These are phyloP conservation scores for Sebastes steindachneri DNA, from an alignment of 2,797 vertebrate genomes.

Conservation along the genomic window DNA sequence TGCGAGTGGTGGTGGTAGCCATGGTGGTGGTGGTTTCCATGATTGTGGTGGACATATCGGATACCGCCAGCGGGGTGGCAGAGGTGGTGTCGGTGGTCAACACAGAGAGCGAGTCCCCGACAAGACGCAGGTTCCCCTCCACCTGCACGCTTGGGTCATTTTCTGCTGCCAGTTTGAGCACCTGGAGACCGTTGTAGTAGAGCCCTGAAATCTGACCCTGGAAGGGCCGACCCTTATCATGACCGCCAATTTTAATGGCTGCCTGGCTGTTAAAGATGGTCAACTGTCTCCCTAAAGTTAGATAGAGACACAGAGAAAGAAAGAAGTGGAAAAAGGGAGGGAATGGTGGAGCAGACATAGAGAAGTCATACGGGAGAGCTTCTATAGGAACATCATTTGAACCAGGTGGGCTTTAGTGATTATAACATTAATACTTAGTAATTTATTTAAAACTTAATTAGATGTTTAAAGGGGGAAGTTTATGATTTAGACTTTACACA, in stretches of 20 bases:
- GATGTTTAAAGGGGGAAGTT: constrained; percentile 47
- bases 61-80: constrained; percentile 89
- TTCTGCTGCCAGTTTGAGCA: constrained; percentile 94
- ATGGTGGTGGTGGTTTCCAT: constrained; percentile 98
- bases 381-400: constrained; percentile 39
- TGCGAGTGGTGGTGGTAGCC: constrained; percentile 95
- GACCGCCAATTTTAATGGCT: constrained; percentile 93
- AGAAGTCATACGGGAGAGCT: constrained; percentile 46
- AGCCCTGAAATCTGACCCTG: constrained; percentile 97
- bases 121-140: constrained; percentile 92
- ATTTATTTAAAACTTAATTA: constrained; percentile 41
- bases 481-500: constrained; percentile 51
- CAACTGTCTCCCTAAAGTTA: constrained; percentile 90
- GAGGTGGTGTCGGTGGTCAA: constrained; percentile 91
- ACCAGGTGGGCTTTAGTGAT: constrained; percentile 50
- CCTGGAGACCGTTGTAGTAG: constrained; percentile 97
- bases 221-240: constrained; percentile 92
- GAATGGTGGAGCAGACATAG: constrained; percentile 41
- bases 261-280: constrained; percentile 99
- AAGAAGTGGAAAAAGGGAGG: constrained; percentile 36
- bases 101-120: constrained; percentile 91
- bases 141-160: constrained; percentile 91
- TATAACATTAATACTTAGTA: constrained; percentile 15
- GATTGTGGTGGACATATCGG: constrained; percentile 97
- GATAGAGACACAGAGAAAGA: constrained; percentile 46